Evolutionary conservation across 2,113 vertebrate species (phyloP).

Genomic region (Myrmecobius fasciatus): DNA sequence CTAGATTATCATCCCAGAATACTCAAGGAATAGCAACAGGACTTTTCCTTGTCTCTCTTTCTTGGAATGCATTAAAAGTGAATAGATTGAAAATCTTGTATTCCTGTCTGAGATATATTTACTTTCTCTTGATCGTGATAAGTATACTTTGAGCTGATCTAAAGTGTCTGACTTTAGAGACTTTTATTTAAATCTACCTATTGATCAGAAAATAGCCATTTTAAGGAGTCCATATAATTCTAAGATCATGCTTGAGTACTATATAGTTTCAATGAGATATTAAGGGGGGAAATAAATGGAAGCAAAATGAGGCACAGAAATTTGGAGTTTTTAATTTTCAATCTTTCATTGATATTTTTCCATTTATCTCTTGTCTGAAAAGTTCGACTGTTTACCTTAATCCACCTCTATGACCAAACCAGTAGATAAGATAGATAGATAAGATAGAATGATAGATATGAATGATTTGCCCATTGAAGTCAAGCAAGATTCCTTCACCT

Average conservation of each 20-base stretch:
- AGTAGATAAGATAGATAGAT: neutral
- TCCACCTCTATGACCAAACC: neutral
- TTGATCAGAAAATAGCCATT: neutral
- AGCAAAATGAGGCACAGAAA: neutral
- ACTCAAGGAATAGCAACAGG: neutral
- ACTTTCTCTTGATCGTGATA: neutral
- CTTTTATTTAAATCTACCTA: neutral
- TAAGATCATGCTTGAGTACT: neutral
- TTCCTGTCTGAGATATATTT: neutral
- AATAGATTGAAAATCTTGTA: neutral
- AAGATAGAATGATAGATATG: no score
- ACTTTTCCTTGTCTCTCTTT: neutral
- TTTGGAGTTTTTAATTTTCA: neutral
- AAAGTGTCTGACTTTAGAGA: neutral
- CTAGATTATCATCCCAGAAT: neutral
- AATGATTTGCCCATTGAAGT: neutral
- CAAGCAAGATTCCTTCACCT: neutral
- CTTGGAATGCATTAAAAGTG: neutral
- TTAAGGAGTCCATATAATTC: slow-evolving; percentile 5
- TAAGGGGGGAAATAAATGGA: neutral
- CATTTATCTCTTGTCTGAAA: neutral
- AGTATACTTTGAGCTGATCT: neutral
- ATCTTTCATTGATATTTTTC: neutral
- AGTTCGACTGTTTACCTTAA: neutral
- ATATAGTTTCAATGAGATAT: neutral